Evolutionary conservation across 2,797 vertebrate genomes (phyloP), one percentile per base, ranked within the genome.

Genomic region (Spondyliosoma cantharus): DNA sequence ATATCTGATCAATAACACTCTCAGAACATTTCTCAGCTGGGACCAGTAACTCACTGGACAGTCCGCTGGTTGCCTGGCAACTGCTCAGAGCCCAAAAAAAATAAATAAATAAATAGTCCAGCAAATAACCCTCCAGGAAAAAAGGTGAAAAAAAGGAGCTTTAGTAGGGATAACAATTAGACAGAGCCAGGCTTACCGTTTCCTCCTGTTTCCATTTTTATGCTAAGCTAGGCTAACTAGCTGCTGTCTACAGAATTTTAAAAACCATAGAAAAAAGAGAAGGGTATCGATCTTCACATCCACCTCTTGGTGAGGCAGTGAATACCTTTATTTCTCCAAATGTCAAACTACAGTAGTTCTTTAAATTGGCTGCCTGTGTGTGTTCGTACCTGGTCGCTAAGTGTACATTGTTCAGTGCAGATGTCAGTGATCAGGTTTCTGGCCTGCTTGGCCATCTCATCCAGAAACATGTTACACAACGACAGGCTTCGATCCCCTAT

Each of bases 361-460:
- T 25, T 49, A 49, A 37, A 48, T 11, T 3, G 5, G 3, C 37
- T 48, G 46, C 3, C 0, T 25, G 0, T 22, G 14, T 58, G 66
- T 73, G 75, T 48, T 49, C 52, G 14, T 65, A 98, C 98, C 97
- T 99, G 98, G 92, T 99, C 98, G 69, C 97, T 99, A 75, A 99
- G 96, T 0, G 97, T 98, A 85, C 98, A 99, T 5, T 99, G 98
- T 59, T 99, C 98, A 43, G 98, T 99, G 93, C 98, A 99, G 94
- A 99, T 99, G 86, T 99, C 97, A 14, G 97, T 99, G 90, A 99
- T 99, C 76, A 99, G 96, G 93, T 99, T 99, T 70, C 97, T 93
- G 81, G 98, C 98, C 87, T 99, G 98, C 72, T 99, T 99, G 25
- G 98, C 98, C 97, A 99, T 99, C 94, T 99, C 98, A 81, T 99